Evolutionary conservation across 2,888 invertebrate genomes (phyloP).

Genomic region (Nebria brevicollis): DNA sequence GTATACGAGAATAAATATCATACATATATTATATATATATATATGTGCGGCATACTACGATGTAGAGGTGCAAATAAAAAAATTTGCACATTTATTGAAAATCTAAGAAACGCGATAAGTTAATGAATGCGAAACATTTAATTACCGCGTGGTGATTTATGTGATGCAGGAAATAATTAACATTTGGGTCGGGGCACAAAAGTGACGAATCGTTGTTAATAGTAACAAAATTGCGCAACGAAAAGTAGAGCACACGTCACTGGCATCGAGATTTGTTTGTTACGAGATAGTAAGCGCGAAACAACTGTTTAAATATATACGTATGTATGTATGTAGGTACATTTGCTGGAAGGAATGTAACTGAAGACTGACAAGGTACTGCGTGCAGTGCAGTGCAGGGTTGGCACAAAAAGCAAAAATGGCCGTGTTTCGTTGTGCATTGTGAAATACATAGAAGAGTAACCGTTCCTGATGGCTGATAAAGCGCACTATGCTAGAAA

Average conservation of each 20-base stretch:
- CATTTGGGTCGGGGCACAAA: too few relatives aligned
- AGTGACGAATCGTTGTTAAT: not conserved
- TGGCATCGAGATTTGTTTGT: constrained; percentile 44
- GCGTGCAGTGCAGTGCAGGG: not conserved
- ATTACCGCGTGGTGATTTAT: too few relatives aligned
- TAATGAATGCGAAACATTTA: too few relatives aligned
- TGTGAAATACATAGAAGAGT: too few relatives aligned
- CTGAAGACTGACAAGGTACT: constrained; percentile 7
- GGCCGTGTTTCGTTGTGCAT: not conserved
- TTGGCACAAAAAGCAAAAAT: not conserved
- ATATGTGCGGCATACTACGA: not conserved
- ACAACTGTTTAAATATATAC: constrained; percentile 13
- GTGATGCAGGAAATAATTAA: too few relatives aligned
- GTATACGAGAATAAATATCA: not conserved
- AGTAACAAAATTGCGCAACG: not conserved
- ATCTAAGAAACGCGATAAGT: not conserved
- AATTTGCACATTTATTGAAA: constrained; percentile 15
- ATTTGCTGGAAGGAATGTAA: constrained; percentile 32
- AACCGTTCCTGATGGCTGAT: constrained; percentile 15
- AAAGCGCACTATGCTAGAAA: constrained; percentile 3
- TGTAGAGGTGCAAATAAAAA: not conserved
- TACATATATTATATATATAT: not conserved
- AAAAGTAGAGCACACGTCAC: constrained; percentile 31
- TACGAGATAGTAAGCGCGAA: constrained; percentile 32
- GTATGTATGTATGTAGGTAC: too few relatives aligned